Evolutionary conservation across 2,113 vertebrate genomes (phyloP), one percentile per base, ranked within the genome.

Genomic region (Sisor rabdophorus): DNA sequence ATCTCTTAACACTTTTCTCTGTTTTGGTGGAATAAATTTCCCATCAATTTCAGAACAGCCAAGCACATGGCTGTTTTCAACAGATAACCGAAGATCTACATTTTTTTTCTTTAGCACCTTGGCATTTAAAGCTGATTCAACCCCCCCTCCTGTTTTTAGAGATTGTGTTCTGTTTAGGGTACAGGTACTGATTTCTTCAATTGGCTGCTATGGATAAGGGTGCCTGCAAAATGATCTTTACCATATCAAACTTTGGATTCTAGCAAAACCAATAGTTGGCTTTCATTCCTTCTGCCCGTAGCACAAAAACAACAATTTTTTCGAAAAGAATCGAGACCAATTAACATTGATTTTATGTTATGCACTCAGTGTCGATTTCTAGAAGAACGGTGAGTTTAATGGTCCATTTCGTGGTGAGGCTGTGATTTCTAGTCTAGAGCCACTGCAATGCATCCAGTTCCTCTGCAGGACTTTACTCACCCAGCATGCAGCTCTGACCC

Each of bases 391-490:
- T 26, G 79, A 20, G 67, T 83, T 80, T 79, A 60, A 75, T 50
- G 71, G 75, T 64, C 59, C 55, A 75, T 81, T 80, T 63, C 79
- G 83, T 70, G 76, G 83, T 55, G 52, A 73, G 59, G 56, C 32
- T 55, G 17, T 32, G 69, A 74, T 63, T 82, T 44, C 55, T 65
- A 63, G 73, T 47, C 67, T 52, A 58, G 48, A 65, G 61, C 40
- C 55, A 44, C 28, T 77, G 61, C 47, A 58, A 55, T 32, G 58
- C 53, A 77, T 54, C 47, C 40, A 56, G 80, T 40, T 47, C 32
- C 28, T 12, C 56, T 36, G 60, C 60, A 63, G 28, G 20, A 26
- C 26, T 74, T 28, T 56, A 73, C 71, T 71, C 53, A 17, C 52
- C 69, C n/a, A 53, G 73, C 50, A 32, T 68, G 61, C 69, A n/a